These are phyloP conservation scores for Oxyruncus cristatus DNA, from an alignment of 2,113 vertebrate genomes.

Conservation along the genomic window DNA sequence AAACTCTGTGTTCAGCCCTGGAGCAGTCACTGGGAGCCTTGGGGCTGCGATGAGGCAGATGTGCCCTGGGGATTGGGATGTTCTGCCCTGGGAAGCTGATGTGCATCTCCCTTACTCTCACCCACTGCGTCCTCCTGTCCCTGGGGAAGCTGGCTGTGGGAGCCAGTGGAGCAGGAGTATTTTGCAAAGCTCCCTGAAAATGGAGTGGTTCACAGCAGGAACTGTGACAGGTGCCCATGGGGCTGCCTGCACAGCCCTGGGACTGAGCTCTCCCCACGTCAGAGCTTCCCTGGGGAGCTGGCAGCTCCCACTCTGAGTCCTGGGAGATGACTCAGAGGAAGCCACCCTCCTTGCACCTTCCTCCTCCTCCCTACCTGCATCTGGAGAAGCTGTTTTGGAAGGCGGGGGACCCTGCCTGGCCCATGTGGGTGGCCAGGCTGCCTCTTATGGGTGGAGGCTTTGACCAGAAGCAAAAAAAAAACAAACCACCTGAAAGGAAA, in stretches of 20 bases:
- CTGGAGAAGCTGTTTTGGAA: not conserved
- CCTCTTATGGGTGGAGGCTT: not conserved
- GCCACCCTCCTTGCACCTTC: not conserved
- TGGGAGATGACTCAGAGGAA: not conserved
- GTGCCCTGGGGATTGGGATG: not conserved
- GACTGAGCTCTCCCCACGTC: not conserved
- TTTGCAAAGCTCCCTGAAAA: not conserved
- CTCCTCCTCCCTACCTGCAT: not conserved
- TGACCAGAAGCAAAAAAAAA: not conserved
- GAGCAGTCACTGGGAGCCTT: not conserved
- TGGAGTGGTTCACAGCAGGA: not conserved
- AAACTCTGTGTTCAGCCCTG: not conserved
- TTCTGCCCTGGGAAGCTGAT: not conserved
- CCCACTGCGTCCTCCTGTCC: not conserved
- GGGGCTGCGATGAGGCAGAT: not conserved
- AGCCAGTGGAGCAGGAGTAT: not conserved
- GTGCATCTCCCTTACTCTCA: not conserved
- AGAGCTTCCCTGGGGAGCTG: not conserved
- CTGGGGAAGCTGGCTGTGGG: not conserved
- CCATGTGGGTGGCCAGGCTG: accelerated
- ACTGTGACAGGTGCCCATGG: not conserved
- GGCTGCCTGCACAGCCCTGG: not conserved
- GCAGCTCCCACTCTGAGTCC: not conserved
- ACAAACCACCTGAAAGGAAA: not conserved
- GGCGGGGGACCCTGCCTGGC: not conserved